Evolutionary conservation across 2,888 invertebrate species (phyloP).

Genomic region (Timema podura): DNA sequence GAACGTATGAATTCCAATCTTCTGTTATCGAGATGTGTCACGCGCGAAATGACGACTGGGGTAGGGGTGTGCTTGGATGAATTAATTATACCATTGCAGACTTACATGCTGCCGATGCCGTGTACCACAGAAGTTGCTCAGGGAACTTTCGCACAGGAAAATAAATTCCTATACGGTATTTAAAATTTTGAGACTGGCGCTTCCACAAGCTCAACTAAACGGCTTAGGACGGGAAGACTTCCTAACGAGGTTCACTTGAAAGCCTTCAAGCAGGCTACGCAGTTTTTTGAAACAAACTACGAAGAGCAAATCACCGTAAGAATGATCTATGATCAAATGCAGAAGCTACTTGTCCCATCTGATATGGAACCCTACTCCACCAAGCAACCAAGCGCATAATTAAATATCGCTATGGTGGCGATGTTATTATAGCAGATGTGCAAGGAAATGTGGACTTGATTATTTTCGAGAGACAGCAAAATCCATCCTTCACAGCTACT

Average conservation of each 20-base stretch:
- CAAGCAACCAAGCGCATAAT: conserved; percentile 15
- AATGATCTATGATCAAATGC: conserved; percentile 19
- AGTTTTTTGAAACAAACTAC: conserved; percentile 17
- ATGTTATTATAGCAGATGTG: conserved; percentile 16
- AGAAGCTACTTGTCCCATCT: not conserved
- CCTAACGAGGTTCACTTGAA: conserved; percentile 4
- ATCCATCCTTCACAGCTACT: conserved; percentile 14
- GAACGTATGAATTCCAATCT: conserved; percentile 16
- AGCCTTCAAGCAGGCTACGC: conserved; percentile 7
- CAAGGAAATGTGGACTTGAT: conserved; percentile 11
- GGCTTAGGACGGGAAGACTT: conserved; percentile 7
- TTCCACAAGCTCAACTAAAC: conserved; percentile 7
- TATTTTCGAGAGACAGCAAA: conserved; percentile 17
- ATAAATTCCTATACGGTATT: not conserved
- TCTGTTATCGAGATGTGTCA: conserved; percentile 15
- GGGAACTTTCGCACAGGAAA: not conserved
- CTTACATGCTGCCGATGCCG: conserved; percentile 17
- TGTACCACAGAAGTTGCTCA: conserved; percentile 14
- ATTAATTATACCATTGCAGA: conserved; percentile 10
- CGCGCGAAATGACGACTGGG: conserved; percentile 13
- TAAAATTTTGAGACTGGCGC: not conserved
- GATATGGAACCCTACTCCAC: conserved; percentile 17
- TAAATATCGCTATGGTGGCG: conserved; percentile 12
- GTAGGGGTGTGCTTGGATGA: not conserved
- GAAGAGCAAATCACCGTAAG: conserved; percentile 19